Conservation (phyloP, 2,888 invertebrate species). For the Rhogogaster chlorosoma region DNA sequence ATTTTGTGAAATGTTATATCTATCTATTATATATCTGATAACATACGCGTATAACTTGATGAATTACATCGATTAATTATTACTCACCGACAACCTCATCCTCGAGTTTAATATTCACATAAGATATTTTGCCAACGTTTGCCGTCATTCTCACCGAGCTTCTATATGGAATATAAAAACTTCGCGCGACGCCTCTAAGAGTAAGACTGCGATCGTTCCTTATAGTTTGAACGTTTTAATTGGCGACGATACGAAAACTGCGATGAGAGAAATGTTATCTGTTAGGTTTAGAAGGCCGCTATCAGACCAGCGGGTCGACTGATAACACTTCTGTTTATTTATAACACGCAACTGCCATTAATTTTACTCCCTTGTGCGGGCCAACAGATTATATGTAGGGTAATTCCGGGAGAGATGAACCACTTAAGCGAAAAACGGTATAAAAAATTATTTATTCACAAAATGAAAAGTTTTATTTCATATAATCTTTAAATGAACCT, state of each 20-base stretch:
- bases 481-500: no score
- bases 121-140: not conserved
- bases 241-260: not conserved
- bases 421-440: no score
- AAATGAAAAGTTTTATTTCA: no score
- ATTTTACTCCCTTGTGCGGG: constrained; percentile 41
- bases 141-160: not conserved
- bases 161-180: not conserved
- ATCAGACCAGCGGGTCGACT: constrained; percentile 62
- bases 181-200: not conserved
- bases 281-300: constrained; percentile 37
- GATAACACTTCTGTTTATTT: constrained; percentile 67
- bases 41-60: no score
- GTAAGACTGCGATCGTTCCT: not conserved
- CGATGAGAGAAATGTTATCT: constrained; percentile 45
- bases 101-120: not conserved
- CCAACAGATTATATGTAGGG: constrained; percentile 20
- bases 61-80: not conserved
- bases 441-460: no score
- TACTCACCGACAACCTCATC: not conserved
- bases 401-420: no score
- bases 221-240: not conserved
- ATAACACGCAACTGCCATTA: constrained; percentile 54
- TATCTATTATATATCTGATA: no score
- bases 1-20: not conserved